Percentiles rank a stretch among this genome's conserved stretches.
Evolutionary conservation across 2,797 vertebrate species (phyloP).

Genomic region (Agapornis canus): DNA sequence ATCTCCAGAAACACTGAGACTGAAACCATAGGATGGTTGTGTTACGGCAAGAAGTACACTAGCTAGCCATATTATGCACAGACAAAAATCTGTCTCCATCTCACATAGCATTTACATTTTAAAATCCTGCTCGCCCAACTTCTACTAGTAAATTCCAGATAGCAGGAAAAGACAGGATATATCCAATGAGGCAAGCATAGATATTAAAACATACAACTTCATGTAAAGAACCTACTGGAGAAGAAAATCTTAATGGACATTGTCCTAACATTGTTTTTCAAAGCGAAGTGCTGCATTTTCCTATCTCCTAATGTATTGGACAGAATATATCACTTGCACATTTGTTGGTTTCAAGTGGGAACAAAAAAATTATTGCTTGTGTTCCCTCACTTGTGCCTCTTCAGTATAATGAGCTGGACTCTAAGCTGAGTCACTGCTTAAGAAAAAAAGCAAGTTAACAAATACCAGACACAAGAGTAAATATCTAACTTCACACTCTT

Average conservation of each 20-base stretch:
- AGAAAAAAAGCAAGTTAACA: slow-evolving; percentile 35
- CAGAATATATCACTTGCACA: not conserved
- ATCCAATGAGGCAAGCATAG: not conserved
- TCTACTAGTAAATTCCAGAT: not conserved
- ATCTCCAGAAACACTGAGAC: not conserved
- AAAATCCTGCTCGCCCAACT: slow-evolving; percentile 23
- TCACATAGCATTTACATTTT: not conserved
- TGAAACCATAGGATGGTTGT: not conserved
- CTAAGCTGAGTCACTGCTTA: slow-evolving; percentile 18
- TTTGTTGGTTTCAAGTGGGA: not conserved
- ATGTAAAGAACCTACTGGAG: slow-evolving; percentile 4
- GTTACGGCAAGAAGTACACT: not conserved
- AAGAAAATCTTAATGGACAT: not conserved
- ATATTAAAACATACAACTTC: not conserved
- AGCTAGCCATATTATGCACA: not conserved
- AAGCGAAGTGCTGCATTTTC: not conserved
- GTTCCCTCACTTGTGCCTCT: not conserved
- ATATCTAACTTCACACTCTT: slow-evolving; percentile 15
- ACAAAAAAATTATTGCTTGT: not conserved
- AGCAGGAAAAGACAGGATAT: not conserved
- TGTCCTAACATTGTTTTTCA: not conserved
- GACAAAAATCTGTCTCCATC: not conserved
- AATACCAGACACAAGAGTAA: slow-evolving; percentile 15
- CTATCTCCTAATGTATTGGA: not conserved
- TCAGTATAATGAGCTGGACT: not conserved